Evolutionary conservation across 64 coral and sea anemone genomes (phyloP).

Genomic region (Acropora yongei): DNA sequence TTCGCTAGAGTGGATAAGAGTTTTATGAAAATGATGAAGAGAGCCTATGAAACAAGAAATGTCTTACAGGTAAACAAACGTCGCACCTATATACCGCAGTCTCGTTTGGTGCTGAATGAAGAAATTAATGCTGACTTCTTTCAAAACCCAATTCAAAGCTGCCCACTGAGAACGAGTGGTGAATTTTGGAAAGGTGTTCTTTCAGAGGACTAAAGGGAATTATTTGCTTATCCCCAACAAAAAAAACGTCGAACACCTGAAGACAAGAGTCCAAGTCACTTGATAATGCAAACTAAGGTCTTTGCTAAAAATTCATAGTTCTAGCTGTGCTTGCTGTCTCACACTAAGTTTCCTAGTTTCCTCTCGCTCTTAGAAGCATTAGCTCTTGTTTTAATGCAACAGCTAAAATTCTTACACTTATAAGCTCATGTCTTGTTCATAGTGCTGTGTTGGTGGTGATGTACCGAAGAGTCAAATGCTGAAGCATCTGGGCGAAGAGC

Average conservation of each 20-base stretch:
- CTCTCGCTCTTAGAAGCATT: background rate
- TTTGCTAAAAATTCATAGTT: too few relatives aligned
- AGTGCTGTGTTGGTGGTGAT: slow-evolving; percentile 99
- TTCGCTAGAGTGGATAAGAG: slow-evolving; percentile 98
- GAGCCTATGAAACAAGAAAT: slow-evolving; percentile 97
- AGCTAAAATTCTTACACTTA: background rate
- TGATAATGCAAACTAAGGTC: too few relatives aligned
- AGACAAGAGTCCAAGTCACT: too few relatives aligned
- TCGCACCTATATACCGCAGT: background rate
- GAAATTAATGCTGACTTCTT: background rate
- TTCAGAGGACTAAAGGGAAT: too few relatives aligned
- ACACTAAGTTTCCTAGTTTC: too few relatives aligned
- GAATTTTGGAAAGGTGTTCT: too few relatives aligned
- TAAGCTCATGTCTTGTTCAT: background rate
- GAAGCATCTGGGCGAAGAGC: slow-evolving; percentile 90
- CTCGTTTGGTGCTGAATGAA: too few relatives aligned
- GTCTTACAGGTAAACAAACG: slow-evolving; percentile 83
- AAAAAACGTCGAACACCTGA: too few relatives aligned
- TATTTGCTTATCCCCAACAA: too few relatives aligned
- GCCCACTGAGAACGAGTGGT: too few relatives aligned
- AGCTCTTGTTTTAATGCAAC: background rate
- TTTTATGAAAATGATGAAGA: slow-evolving; percentile 99
- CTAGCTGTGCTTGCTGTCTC: too few relatives aligned
- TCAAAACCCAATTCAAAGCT: background rate
- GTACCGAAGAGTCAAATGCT: slow-evolving; percentile 97